Evolutionary conservation across 2,797 vertebrate species (phyloP).

Genomic region (Sciaenops ocellatus): DNA sequence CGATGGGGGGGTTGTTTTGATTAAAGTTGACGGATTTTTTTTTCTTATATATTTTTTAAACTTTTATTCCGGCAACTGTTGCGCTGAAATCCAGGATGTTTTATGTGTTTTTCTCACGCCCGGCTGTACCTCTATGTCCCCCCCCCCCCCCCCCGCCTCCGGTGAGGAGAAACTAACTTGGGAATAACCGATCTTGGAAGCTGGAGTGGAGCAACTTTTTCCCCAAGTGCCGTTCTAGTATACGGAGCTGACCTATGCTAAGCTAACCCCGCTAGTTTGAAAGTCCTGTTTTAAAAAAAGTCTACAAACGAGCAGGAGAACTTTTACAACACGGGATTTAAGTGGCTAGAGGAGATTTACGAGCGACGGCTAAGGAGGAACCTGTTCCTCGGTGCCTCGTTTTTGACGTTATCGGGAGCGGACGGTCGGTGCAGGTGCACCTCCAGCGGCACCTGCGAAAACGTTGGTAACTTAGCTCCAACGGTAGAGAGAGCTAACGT

Average conservation of each 20-base stretch:
- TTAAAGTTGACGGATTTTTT: constrained; percentile 58
- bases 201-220: constrained; percentile 67
- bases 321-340: background rate
- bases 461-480: constrained; percentile 61
- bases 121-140: background rate
- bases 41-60: background rate
- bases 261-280: constrained; percentile 73
- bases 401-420: constrained; percentile 2
- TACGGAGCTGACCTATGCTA: constrained; percentile 74
- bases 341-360: background rate
- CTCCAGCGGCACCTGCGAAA: constrained; percentile 79
- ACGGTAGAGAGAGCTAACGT: constrained; percentile 61
- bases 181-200: constrained; percentile 55
- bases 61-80: background rate
- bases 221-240: constrained; percentile 27
- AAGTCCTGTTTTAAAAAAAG: constrained; percentile 44
- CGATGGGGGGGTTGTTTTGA: constrained; percentile 73
- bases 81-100: constrained; percentile 32
- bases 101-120: background rate
- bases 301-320: background rate
- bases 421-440: constrained; percentile 79
- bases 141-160: background rate
- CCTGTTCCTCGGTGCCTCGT: background rate
- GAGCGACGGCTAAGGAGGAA: constrained; percentile 9
- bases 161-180: constrained; percentile 23